phyloP scores from a whole-genome alignment of 1,140 invertebrate genomes.

The Uloborus diversus region DNA sequence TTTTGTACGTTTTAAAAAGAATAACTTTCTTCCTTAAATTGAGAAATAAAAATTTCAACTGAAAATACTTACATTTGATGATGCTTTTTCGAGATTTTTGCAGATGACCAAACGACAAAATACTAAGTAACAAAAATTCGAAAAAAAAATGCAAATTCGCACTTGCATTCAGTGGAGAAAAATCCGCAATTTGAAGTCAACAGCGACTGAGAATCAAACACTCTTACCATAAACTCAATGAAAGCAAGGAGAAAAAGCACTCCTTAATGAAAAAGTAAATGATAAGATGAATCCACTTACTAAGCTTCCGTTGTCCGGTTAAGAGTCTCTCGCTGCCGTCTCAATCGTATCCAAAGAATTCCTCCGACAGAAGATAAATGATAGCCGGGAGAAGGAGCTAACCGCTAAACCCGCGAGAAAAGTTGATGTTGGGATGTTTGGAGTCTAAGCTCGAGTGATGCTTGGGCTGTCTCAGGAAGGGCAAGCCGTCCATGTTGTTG shows the following conservation, averaged over 20 bases:
- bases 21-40: too few species aligned
- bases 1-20: too few species aligned
- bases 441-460: conserved; percentile 7
- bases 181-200: too few species aligned
- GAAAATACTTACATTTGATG: too few species aligned
- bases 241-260: neutral
- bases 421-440: neutral
- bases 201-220: too few species aligned
- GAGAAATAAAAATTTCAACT: too few species aligned
- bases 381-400: neutral
- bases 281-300: neutral
- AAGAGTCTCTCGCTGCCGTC: neutral
- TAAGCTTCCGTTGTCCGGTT: neutral
- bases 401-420: neutral
- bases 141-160: too few species aligned
- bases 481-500: conserved; percentile 29
- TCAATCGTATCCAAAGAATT: neutral
- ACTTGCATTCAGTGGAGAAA: too few species aligned
- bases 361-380: neutral
- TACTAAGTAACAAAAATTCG: too few species aligned
- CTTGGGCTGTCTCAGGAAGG: conserved; percentile 9
- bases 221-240: too few species aligned
- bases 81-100: too few species aligned
- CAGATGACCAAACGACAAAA: too few species aligned
- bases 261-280: neutral